These are phyloP conservation scores for Alfaro cultratus DNA, from an alignment of 2,797 vertebrate genomes.

Conservation along the genomic window DNA sequence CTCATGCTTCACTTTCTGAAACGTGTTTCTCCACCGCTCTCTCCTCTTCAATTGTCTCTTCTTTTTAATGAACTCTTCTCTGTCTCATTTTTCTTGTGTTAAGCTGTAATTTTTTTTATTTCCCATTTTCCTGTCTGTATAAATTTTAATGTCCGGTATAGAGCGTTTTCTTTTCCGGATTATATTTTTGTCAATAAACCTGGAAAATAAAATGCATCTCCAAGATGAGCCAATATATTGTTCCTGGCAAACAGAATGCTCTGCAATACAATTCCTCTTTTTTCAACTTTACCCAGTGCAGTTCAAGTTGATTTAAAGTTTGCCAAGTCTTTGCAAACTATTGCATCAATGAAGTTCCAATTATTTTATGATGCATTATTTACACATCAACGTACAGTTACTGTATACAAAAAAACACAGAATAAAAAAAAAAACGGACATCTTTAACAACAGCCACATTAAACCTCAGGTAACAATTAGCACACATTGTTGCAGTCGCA, in stretches of 20 bases:
- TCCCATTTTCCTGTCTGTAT: background rate
- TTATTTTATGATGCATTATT: slow-evolving; percentile 32
- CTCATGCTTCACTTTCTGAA: background rate
- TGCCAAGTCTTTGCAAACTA: slow-evolving; percentile 33
- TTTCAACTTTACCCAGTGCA: background rate
- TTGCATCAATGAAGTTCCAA: slow-evolving; percentile 31
- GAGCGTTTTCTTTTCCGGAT: background rate
- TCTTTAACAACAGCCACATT: background rate
- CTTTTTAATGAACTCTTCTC: background rate
- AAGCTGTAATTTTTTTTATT: background rate
- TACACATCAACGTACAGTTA: slow-evolving; percentile 6
- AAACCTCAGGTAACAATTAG: slow-evolving; percentile 41
- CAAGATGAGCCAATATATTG: background rate
- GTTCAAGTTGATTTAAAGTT: slow-evolving; percentile 14
- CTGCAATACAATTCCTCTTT: background rate
- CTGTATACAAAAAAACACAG: slow-evolving; percentile 18
- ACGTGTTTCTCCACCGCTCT: background rate
- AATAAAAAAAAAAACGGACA: background rate
- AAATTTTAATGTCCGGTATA: background rate
- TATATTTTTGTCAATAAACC: background rate
- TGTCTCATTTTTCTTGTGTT: background rate
- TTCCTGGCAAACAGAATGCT: slow-evolving; percentile 15
- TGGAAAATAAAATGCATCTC: background rate
- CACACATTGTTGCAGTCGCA: slow-evolving; percentile 21
- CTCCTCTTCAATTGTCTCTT: background rate